These are phyloP conservation scores for Cephus cinctus DNA, from an alignment of 1,140 invertebrate species.

Conservation along the genomic window DNA sequence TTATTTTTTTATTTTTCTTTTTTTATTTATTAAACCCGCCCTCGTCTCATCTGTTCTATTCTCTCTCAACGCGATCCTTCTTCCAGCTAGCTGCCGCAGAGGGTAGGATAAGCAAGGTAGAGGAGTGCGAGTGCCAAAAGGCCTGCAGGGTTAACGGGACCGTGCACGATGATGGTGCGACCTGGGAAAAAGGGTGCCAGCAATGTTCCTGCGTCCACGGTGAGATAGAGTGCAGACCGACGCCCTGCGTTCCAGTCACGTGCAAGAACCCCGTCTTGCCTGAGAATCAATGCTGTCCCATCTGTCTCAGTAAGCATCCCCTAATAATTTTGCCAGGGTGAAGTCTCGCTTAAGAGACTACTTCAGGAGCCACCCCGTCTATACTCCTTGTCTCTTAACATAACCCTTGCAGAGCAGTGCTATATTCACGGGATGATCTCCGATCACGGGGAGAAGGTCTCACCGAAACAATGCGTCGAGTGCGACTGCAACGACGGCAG, in stretches of 20 bases:
- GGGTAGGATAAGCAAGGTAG: conserved; percentile 70
- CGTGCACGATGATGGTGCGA: conserved; percentile 76
- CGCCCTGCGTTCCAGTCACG: conserved; percentile 70
- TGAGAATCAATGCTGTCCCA: conserved; percentile 80
- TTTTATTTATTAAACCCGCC: conserved; percentile 18
- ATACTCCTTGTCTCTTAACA: no score
- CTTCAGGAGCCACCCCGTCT: no score
- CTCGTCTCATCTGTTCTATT: neutral
- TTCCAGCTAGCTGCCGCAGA: conserved; percentile 77
- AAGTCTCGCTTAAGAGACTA: no score
- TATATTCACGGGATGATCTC: conserved; percentile 72
- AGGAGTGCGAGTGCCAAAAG: conserved; percentile 88
- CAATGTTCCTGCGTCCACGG: conserved; percentile 82
- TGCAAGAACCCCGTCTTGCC: conserved; percentile 79
- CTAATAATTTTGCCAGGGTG: conserved; percentile 3
- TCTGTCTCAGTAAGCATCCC: conserved; percentile 74
- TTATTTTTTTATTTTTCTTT: conserved; percentile 27
- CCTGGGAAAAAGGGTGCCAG: conserved; percentile 79
- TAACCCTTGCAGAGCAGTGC: conserved; percentile 73
- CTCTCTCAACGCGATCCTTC: conserved; percentile 41
- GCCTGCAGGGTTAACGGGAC: conserved; percentile 80
- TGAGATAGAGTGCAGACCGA: conserved; percentile 74
- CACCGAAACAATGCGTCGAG: conserved; percentile 70
- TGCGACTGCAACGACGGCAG: conserved; percentile 78
- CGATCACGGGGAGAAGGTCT: conserved; percentile 79